Evolutionary conservation across 2,888 invertebrate species (phyloP).

Genomic region (Brachyopa scutellaris): DNA sequence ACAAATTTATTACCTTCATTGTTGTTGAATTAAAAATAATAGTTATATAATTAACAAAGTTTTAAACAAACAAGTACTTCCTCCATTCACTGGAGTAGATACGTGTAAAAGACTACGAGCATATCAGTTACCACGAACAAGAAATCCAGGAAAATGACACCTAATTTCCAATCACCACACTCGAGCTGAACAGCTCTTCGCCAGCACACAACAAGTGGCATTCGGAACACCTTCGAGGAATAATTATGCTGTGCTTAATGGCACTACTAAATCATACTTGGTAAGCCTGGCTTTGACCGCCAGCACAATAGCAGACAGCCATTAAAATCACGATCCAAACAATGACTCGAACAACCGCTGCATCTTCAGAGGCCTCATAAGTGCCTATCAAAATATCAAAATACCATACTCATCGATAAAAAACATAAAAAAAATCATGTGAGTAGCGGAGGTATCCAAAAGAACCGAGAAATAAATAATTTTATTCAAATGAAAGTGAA

Average conservation of each 20-base stretch:
- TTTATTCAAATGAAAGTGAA: conserved; percentile 70
- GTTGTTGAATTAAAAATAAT: not conserved
- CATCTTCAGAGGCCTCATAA: conserved; percentile 11
- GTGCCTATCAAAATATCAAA: conserved; percentile 18
- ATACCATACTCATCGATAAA: conserved; percentile 45
- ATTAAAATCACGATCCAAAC: not conserved
- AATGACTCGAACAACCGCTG: not conserved
- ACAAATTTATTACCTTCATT: conserved; percentile 19
- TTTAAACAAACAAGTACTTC: conserved; percentile 23
- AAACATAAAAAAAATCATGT: conserved; percentile 32
- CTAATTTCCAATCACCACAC: conserved; percentile 35
- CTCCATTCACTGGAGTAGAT: conserved; percentile 20
- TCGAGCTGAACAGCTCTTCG: conserved; percentile 11
- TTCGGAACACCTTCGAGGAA: conserved; percentile 29
- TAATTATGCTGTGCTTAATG: conserved; percentile 31
- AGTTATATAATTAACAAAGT: conserved; percentile 26
- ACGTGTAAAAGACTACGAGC: conserved; percentile 1
- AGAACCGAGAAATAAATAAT: conserved; percentile 60
- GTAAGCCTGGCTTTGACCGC: not conserved
- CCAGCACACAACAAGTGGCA: conserved; percentile 18
- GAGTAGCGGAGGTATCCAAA: conserved; percentile 26
- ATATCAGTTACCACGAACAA: conserved; percentile 21
- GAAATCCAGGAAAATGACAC: conserved; percentile 23
- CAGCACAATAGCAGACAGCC: not conserved
- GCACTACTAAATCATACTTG: conserved; percentile 42